phyloP scores from a whole-genome alignment of 2,113 vertebrate species.

The Catharus bicknelli region DNA sequence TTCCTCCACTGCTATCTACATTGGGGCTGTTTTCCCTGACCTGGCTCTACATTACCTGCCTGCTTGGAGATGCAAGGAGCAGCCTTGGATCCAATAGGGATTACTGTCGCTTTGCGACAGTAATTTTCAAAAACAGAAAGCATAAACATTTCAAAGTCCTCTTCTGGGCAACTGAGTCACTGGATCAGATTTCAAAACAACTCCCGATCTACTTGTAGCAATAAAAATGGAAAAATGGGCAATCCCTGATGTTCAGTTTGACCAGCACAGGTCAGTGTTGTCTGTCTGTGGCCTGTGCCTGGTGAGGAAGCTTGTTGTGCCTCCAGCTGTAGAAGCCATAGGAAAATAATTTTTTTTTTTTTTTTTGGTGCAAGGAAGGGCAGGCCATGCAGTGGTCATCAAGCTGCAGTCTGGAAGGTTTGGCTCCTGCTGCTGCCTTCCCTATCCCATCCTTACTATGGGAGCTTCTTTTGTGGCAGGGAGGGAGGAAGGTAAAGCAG shows the following conservation, averaged over 20 bases:
- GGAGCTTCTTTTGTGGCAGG: not conserved
- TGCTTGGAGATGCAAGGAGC: not conserved
- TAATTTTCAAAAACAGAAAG: not conserved
- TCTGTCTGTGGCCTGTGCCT: not conserved
- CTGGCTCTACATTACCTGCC: not conserved
- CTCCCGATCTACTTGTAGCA: not conserved
- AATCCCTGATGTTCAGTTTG: not conserved
- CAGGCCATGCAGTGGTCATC: not conserved
- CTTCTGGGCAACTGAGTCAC: not conserved
- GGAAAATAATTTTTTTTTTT: not conserved
- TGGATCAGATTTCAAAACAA: not conserved
- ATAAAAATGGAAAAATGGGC: not conserved
- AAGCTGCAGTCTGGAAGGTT: not conserved
- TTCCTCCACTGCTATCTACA: not conserved
- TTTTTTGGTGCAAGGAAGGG: not conserved
- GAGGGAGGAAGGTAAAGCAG: not conserved
- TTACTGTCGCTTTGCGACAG: not conserved
- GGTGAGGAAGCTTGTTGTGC: not conserved
- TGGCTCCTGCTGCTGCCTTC: not conserved
- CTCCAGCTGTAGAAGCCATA: not conserved
- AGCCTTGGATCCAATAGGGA: not conserved
- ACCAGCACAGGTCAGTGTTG: not conserved
- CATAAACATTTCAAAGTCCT: not conserved
- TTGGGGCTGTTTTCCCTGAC: not conserved
- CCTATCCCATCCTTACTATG: not conserved